Base-by-base conservation (phyloP, 2,113 vertebrate genomes). In the Mesocricetus auratus region DNA sequence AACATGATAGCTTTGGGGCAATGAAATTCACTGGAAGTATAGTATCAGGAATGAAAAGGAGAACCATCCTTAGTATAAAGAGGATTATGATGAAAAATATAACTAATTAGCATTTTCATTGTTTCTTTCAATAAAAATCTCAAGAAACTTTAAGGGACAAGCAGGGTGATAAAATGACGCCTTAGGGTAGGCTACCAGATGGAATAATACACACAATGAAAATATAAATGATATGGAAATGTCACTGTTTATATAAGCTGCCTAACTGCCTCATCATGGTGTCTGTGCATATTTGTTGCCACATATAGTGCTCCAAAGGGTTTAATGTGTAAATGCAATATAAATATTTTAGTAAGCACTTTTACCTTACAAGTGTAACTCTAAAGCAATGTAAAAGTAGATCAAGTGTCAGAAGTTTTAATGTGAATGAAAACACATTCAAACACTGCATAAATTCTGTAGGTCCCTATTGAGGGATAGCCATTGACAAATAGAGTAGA, bases 21-120 rank as follows among this genome's bases (percentile, higher is more conserved):
- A 90, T 58, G 96, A 95, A 97, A 95, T 68, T 96, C 93, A 81
- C 77, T 96, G 95, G 81, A 90, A 89, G 69, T 60, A 73, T 31
- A 91, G 83, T 87, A 93, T 47, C 29, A 89, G 69, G 64, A 83
- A 96, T 69, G 62, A 66, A 69, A 92, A 24, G 66, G 39, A 94
- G 81, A 89, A 58, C 16, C 60, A 94, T 95, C 39, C 58, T 95
- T 56, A 64, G 79, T 77, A 96, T 69, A 81, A 95, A 96, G 79
- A 88, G 88, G 96, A 97, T 96, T 94, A 91, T 81, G 93, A 95
- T 97, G 97, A 97, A 97, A 97, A 97, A 97, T 95, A 91, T 74
- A 95, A 91, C 96, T 97, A 97, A 97, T 98, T 97, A 96, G 75
- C 95, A 97, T 97, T 98, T 98, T 96, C 89, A 97, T 97, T 97